A percentile compares a stretch with the other conserved stretches of the same genome.
Evolutionary conservation across 2,797 vertebrate genomes (phyloP).

Genomic region (Carcharodon carcharias): DNA sequence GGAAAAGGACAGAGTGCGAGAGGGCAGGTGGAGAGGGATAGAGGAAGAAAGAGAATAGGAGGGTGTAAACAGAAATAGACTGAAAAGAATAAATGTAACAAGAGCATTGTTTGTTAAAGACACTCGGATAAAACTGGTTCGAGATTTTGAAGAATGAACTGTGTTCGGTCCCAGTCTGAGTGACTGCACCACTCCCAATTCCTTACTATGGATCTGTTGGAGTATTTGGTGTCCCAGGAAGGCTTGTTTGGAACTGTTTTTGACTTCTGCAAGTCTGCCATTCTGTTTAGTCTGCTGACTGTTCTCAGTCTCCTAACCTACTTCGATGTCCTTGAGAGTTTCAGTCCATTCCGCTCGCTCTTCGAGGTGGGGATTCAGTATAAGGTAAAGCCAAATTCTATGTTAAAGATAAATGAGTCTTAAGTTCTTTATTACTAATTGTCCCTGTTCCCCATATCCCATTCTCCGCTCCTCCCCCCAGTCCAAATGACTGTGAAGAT

Average conservation of each 20-base stretch:
- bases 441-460: neutral
- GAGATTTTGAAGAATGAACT: neutral
- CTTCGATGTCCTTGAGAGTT: slow-evolving; percentile 23
- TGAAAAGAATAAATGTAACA: neutral
- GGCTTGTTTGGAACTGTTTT: neutral
- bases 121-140: neutral
- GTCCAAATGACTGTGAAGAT: neutral
- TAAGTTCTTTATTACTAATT: neutral
- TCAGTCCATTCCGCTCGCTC: neutral
- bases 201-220: neutral
- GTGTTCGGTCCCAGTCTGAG: neutral
- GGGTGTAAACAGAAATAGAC: neutral
- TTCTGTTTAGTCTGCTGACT: neutral
- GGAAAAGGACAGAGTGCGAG: neutral
- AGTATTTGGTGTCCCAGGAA: neutral
- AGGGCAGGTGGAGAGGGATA: neutral
- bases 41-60: no score
- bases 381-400: neutral
- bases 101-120: neutral
- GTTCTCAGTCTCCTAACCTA: slow-evolving; percentile 27
- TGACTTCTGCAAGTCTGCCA: neutral
- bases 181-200: neutral
- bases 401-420: neutral
- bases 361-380: neutral
- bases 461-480: no score